phyloP scores from a whole-genome alignment of 2,113 vertebrate species.

The Alouatta palliata region DNA sequence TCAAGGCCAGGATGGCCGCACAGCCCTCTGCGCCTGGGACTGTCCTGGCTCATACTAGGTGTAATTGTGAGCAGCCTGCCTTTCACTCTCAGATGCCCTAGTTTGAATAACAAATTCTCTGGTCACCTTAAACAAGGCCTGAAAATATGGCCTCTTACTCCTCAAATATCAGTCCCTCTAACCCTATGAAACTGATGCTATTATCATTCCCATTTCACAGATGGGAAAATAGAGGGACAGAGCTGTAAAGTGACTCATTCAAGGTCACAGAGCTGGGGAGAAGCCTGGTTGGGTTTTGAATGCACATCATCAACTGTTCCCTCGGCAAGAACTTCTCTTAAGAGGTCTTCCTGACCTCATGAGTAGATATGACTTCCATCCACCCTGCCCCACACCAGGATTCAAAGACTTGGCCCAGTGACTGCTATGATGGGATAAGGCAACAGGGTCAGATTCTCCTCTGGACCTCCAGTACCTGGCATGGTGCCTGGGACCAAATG shows the following conservation, averaged over 20 bases:
- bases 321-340: background rate
- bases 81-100: background rate
- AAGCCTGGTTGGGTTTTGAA: background rate
- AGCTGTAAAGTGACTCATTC: background rate
- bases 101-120: background rate
- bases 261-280: background rate
- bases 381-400: background rate
- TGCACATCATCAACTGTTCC: background rate
- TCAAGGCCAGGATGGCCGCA: background rate
- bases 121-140: background rate
- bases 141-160: background rate
- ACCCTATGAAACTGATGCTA: background rate
- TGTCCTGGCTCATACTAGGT: background rate
- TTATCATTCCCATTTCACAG: background rate
- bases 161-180: background rate
- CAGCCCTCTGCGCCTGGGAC: fast-evolving
- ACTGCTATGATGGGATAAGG: background rate
- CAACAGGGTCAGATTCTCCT: background rate
- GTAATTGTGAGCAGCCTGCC: background rate
- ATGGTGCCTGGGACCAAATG: background rate
- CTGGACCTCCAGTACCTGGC: background rate
- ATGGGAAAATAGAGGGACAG: background rate
- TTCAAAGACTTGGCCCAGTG: background rate
- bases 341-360: background rate
- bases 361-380: background rate